Percentiles rank a stretch among this genome's conserved stretches.
phyloP scores from a whole-genome alignment of 2,888 invertebrate genomes.

The Lithophane socia region DNA sequence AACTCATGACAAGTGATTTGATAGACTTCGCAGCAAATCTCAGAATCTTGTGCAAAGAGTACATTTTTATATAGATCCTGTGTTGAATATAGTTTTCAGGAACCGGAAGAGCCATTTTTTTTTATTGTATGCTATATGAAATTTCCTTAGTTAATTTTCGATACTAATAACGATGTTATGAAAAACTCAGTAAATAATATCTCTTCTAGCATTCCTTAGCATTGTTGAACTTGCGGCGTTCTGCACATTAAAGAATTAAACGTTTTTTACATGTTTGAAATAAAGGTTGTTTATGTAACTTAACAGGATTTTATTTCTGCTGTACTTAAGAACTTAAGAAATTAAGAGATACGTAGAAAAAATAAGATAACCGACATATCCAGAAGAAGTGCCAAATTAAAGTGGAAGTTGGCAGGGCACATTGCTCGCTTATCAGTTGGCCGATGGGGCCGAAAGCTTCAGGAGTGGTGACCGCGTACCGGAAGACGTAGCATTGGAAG shows the following conservation, averaged over 20 bases:
- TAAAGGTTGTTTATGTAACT: neutral
- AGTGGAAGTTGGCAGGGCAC: too few species aligned
- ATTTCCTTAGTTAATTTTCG: neutral
- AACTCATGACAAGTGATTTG: neutral
- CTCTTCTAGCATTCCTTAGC: neutral
- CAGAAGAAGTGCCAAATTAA: too few species aligned
- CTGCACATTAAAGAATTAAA: neutral
- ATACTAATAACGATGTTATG: neutral
- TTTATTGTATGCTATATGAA: too few species aligned
- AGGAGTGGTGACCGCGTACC: too few species aligned
- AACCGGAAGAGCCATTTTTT: neutral
- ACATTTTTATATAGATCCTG: too few species aligned
- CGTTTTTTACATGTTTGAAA: conserved; percentile 15
- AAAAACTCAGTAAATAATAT: neutral
- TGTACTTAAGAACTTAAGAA: neutral
- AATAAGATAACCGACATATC: too few species aligned
- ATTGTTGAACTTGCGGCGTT: neutral
- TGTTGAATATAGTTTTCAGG: neutral
- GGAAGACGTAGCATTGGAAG: too few species aligned
- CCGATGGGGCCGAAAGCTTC: too few species aligned
- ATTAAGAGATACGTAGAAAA: too few species aligned
- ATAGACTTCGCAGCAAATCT: neutral
- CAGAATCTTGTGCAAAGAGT: too few species aligned
- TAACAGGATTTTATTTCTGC: conserved; percentile 8
- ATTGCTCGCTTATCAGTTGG: too few species aligned